These are phyloP conservation scores for Clarias batrachus DNA, from an alignment of 2,113 vertebrate genomes.

Conservation along the genomic window DNA sequence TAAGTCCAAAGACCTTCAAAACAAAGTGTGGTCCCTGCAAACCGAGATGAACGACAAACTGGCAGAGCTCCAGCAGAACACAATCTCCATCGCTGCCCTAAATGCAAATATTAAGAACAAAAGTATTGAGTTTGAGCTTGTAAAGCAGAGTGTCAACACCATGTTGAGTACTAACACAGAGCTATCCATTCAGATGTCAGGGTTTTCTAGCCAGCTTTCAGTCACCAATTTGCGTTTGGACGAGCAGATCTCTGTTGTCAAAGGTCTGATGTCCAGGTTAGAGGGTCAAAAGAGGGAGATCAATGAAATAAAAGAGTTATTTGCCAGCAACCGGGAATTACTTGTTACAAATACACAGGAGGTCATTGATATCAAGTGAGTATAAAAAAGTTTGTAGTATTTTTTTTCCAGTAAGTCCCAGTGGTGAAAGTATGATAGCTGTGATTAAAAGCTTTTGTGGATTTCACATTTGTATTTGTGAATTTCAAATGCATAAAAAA, in stretches of 20 bases:
- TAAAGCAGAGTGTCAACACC: constrained; percentile 47
- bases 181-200: constrained; percentile 43
- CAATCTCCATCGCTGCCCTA: constrained; percentile 43
- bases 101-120: constrained; percentile 49
- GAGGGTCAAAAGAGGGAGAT: constrained; percentile 48
- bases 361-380: constrained; percentile 51
- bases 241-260: constrained; percentile 37
- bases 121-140: constrained; percentile 46
- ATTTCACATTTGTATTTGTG: neutral
- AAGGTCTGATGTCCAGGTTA: constrained; percentile 38
- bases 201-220: constrained; percentile 37
- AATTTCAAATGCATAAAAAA: too few species aligned
- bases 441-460: neutral
- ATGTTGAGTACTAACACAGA: constrained; percentile 49
- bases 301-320: constrained; percentile 40
- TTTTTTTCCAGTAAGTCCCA: neutral
- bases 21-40: constrained; percentile 52
- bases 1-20: constrained; percentile 47
- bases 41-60: constrained; percentile 51
- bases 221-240: constrained; percentile 43
- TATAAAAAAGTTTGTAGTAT: neutral
- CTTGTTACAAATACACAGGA: constrained; percentile 42
- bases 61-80: constrained; percentile 49
- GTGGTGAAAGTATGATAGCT: neutral
- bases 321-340: constrained; percentile 31